phyloP scores from a whole-genome alignment of 1,140 invertebrate species.

The Cotesia glomerata region DNA sequence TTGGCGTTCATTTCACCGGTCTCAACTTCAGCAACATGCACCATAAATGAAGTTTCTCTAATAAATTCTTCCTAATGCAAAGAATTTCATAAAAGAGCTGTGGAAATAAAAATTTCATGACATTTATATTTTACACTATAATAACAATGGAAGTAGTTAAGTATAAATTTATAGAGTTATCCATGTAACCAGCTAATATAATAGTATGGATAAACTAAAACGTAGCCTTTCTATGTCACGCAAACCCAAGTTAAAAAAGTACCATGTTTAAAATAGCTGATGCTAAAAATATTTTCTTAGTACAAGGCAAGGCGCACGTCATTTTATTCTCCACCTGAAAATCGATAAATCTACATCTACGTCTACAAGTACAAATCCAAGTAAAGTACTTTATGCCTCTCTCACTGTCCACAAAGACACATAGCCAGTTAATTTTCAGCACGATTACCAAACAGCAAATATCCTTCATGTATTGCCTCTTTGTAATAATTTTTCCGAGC shows the following conservation, averaged over 20 bases:
- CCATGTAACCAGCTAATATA: not conserved
- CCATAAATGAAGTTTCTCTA: no score
- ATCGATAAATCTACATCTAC: slow-evolving; percentile 4
- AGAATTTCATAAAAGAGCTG: no score
- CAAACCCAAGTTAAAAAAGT: not conserved
- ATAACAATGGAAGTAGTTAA: no score
- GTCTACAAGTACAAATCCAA: not conserved
- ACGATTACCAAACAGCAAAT: not conserved
- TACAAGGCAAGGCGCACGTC: not conserved
- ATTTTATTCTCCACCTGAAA: slow-evolving; percentile 7
- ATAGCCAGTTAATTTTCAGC: not conserved
- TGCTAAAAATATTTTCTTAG: slow-evolving; percentile 12
- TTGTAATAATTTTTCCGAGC: no score
- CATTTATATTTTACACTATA: no score
- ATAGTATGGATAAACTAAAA: not conserved
- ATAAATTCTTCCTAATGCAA: no score
- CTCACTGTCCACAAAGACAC: no score
- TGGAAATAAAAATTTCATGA: no score
- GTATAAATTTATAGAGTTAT: slow-evolving; percentile 2
- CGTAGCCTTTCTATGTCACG: not conserved
- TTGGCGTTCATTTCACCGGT: no score
- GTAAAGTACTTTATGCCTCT: no score
- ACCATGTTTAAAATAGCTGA: slow-evolving; percentile 1
- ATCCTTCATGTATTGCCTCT: no score
- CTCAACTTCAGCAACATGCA: no score